Evolutionary conservation across 92 coral and sea anemone genomes (phyloP).

Genomic region (Pocillopora grandis): DNA sequence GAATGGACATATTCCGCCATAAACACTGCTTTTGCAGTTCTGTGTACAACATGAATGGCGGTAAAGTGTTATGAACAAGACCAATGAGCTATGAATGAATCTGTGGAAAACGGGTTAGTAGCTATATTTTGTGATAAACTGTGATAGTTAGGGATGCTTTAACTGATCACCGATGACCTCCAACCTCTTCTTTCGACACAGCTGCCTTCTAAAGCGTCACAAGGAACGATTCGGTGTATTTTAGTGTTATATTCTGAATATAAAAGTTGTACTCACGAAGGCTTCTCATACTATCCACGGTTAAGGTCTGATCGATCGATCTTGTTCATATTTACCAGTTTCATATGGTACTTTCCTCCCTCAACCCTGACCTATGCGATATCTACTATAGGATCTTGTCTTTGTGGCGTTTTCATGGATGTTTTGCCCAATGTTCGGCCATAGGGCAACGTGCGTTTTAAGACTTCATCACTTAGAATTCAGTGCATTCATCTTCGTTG

Average conservation of each 20-base stretch:
- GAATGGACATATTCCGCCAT: background rate
- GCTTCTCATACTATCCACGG: background rate
- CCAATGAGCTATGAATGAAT: slow-evolving; percentile 17
- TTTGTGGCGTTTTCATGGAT: background rate
- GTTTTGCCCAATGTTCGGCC: background rate
- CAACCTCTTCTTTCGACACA: background rate
- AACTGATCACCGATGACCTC: slow-evolving; percentile 11
- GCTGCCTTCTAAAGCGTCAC: background rate
- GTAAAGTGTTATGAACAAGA: background rate
- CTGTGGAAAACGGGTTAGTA: slow-evolving; percentile 33
- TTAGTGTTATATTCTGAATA: background rate
- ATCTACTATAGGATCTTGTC: background rate
- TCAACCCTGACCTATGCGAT: background rate
- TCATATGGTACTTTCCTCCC: background rate
- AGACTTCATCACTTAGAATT: too few relatives aligned
- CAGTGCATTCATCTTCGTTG: too few relatives aligned
- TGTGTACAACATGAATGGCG: background rate
- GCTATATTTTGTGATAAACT: background rate
- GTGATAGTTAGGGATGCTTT: background rate
- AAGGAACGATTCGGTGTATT: background rate
- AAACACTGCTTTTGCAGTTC: background rate
- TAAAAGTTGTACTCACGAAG: background rate
- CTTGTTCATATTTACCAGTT: background rate
- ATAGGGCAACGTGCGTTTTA: too few relatives aligned
- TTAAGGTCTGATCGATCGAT: background rate